phyloP scores from a whole-genome alignment of 2,888 invertebrate genomes.

The Macaria notata region DNA sequence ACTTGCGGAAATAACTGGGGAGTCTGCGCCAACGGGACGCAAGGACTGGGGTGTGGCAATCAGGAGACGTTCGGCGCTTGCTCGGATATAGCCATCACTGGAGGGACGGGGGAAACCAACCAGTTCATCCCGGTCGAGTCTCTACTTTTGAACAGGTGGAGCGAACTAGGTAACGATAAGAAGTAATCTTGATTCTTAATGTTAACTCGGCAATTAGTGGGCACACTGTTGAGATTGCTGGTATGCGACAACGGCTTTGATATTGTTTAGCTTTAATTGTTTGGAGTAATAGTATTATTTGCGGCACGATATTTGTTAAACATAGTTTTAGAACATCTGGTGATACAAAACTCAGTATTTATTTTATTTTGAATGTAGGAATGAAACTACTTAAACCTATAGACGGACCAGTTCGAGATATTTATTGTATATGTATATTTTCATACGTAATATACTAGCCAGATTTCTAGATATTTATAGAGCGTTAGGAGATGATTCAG shows the following conservation, averaged over 20 bases:
- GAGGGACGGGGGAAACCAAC: constrained; percentile 5
- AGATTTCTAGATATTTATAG: not conserved
- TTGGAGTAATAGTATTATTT: no score
- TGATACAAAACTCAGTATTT: no score
- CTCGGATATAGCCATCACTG: constrained; percentile 86
- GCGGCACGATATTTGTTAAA: no score
- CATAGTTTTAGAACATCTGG: no score
- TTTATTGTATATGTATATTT: no score
- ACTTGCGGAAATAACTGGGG: constrained; percentile 93
- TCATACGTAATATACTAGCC: not conserved
- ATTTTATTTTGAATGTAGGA: no score
- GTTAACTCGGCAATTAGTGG: no score
- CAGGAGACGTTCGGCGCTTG: constrained; percentile 94
- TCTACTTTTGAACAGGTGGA: constrained; percentile 15
- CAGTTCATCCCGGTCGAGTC: constrained; percentile 20
- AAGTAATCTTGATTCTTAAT: constrained; percentile 4
- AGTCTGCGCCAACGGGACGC: constrained; percentile 84
- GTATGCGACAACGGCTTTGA: no score
- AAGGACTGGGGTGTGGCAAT: constrained; percentile 91
- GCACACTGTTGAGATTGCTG: no score
- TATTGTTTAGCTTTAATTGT: no score
- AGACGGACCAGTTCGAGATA: no score
- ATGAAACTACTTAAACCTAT: no score
- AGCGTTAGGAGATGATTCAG: not conserved
- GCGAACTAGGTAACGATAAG: constrained; percentile 26